Evolutionary conservation across 2,888 invertebrate species (phyloP).

Genomic region (Eristalis arbustorum): DNA sequence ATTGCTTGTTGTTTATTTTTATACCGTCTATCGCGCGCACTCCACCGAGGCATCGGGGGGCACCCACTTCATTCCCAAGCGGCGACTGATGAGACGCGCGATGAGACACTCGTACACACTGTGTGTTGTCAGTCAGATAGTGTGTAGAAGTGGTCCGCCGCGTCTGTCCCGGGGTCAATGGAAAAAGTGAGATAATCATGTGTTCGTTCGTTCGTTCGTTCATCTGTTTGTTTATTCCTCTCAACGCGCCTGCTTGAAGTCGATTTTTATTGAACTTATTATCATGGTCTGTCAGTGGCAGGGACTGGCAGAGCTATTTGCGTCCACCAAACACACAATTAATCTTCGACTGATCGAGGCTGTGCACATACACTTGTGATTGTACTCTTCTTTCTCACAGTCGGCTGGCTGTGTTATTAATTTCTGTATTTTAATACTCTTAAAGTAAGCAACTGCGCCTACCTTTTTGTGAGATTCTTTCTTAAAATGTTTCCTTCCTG

Average conservation of each 20-base stretch:
- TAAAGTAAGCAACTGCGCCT: no score
- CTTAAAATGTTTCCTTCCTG: background rate
- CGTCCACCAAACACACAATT: background rate
- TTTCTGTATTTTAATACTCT: no score
- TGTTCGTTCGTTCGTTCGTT: constrained; percentile 18
- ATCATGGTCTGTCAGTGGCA: constrained; percentile 1
- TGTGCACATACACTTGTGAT: constrained; percentile 6
- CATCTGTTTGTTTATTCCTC: constrained; percentile 32
- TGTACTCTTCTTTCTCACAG: background rate
- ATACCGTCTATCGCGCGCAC: background rate
- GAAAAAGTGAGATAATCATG: constrained; percentile 51
- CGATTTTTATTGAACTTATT: constrained; percentile 33
- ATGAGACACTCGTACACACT: background rate
- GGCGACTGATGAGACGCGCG: no score
- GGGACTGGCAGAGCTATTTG: background rate
- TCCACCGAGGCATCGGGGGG: background rate
- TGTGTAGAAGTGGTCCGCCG: background rate
- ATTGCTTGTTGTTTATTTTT: background rate
- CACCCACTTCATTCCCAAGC: background rate
- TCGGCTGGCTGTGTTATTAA: background rate
- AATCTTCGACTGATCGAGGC: constrained; percentile 20
- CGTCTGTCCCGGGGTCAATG: constrained; percentile 29
- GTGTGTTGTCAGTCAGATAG: background rate
- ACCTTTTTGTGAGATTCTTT: background rate
- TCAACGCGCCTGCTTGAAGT: constrained; percentile 10